These are phyloP conservation scores for Pteropus alecto DNA, from an alignment of 2,113 vertebrate genomes.

Conservation along the genomic window DNA sequence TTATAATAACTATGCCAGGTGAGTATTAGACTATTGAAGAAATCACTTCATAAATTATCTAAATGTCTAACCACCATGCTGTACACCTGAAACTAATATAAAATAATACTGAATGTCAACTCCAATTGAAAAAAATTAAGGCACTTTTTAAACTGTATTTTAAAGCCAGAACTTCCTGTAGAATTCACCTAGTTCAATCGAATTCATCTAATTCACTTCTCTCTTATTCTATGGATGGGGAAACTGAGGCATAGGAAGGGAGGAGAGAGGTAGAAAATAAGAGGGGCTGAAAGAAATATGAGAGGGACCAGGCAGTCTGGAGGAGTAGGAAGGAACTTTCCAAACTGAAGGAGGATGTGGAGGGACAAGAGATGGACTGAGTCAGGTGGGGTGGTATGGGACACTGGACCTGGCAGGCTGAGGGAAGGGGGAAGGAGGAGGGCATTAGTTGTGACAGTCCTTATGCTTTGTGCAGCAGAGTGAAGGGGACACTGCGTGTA, in stretches of 20 bases:
- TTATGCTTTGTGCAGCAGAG: not conserved
- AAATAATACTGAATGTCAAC: too few species aligned
- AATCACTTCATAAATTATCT: too few species aligned
- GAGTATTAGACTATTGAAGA: too few species aligned
- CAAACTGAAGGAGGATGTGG: not conserved
- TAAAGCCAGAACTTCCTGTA: not conserved
- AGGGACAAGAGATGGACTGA: not conserved
- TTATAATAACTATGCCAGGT: too few species aligned
- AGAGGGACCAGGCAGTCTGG: too few species aligned
- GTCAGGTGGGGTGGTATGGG: not conserved
- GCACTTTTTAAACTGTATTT: not conserved
- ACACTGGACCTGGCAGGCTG: not conserved
- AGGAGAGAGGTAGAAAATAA: too few species aligned
- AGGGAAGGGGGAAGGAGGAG: not conserved
- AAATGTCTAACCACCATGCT: too few species aligned
- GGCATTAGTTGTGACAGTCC: not conserved
- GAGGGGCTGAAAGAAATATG: not conserved
- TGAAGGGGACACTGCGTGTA: not conserved
- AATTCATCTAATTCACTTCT: too few species aligned
- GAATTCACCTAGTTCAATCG: too few species aligned
- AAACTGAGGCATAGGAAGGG: not conserved
- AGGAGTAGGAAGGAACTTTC: not conserved
- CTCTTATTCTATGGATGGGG: not conserved
- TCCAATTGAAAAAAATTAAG: not conserved
- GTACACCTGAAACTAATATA: too few species aligned